A percentile compares a stretch with the other conserved stretches of the same genome.
phyloP scores from a whole-genome alignment of 2,888 invertebrate genomes.

The Stegophylla sp. region DNA sequence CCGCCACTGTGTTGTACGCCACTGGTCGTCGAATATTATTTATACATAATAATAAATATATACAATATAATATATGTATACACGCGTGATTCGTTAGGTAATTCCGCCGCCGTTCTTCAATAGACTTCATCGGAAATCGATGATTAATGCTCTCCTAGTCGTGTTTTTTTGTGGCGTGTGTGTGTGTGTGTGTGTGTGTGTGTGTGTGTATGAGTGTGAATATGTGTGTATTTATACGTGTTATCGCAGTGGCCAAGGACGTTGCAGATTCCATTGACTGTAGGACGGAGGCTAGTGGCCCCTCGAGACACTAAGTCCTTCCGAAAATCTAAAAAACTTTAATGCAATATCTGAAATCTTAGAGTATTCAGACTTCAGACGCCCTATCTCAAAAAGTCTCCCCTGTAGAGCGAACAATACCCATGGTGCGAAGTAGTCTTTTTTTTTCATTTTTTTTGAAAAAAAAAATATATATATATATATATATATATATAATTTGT shows the following conservation, averaged over 20 bases:
- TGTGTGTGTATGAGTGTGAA: not conserved
- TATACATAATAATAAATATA: constrained; percentile 5
- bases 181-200: not conserved
- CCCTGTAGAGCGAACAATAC: too few relatives aligned
- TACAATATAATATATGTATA: not conserved
- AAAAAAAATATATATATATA: too few relatives aligned
- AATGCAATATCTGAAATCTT: too few relatives aligned
- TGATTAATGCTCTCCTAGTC: constrained; percentile 38
- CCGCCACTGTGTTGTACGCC: not conserved
- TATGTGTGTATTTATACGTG: not conserved
- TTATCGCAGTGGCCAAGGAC: constrained; percentile 31
- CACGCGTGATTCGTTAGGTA: constrained; percentile 12
- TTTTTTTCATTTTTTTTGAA: too few relatives aligned
- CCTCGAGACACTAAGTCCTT: too few relatives aligned
- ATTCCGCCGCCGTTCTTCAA: constrained; percentile 27
- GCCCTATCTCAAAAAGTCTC: too few relatives aligned
- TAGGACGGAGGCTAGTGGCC: too few relatives aligned
- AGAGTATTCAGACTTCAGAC: too few relatives aligned
- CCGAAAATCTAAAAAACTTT: too few relatives aligned
- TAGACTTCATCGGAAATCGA: constrained; percentile 55
- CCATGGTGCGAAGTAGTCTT: too few relatives aligned
- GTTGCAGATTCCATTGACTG: not conserved
- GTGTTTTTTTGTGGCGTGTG: not conserved
- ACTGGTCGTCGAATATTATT: not conserved
- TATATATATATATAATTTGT: too few relatives aligned